Conservation (phyloP, 2,797 vertebrate genomes). For the Gymnoscopelus braueri region DNA sequence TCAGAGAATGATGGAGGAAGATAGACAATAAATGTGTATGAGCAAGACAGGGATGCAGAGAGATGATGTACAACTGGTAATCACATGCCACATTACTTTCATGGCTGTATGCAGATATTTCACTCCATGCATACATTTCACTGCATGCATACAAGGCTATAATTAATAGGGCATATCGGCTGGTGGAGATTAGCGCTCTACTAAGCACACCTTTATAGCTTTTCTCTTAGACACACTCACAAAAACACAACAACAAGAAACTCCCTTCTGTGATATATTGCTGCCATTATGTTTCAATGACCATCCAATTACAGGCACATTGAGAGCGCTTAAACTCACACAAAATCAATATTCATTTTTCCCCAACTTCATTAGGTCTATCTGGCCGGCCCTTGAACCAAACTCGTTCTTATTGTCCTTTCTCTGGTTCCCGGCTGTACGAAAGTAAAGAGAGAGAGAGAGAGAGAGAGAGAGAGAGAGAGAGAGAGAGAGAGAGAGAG, state of each 20-base stretch:
- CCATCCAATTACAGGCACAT: constrained; percentile 10
- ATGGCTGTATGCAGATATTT: too few species aligned
- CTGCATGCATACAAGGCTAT: too few species aligned
- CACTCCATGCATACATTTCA: too few species aligned
- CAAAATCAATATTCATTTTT: constrained; percentile 74
- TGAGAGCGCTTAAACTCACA: constrained; percentile 51
- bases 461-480: constrained; percentile 8
- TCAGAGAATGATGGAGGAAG: too few species aligned
- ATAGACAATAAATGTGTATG: too few species aligned
- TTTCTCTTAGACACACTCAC: constrained; percentile 25
- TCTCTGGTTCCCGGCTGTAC: neutral
- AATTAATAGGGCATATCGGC: too few species aligned
- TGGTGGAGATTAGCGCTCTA: too few species aligned
- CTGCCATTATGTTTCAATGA: constrained; percentile 10
- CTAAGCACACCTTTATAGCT: too few species aligned
- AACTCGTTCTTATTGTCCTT: neutral
- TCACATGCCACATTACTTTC: too few species aligned
- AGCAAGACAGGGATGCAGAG: too few species aligned
- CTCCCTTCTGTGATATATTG: too few species aligned
- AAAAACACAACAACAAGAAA: constrained; percentile 22
- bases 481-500: constrained; percentile 11
- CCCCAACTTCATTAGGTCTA: constrained; percentile 68
- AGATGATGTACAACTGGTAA: too few species aligned
- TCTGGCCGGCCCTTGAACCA: constrained; percentile 23
- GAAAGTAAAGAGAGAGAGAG: neutral